Evolutionary conservation across 1,140 invertebrate genomes (phyloP), one percentile per base, ranked within the genome.

Genomic region (Scaptomyza hsui): DNA sequence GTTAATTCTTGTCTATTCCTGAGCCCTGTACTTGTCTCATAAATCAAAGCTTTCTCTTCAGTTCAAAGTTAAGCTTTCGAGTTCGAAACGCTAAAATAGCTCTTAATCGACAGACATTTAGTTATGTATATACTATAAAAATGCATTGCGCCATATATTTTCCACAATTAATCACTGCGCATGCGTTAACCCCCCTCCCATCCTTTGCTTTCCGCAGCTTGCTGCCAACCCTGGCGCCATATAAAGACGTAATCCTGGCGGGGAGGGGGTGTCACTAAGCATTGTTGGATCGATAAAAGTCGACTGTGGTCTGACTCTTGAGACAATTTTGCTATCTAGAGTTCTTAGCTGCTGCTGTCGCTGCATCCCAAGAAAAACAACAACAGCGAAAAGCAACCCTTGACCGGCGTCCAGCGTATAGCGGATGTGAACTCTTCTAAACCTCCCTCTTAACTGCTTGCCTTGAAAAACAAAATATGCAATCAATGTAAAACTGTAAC

Each of bases 231-330:
- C 69, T 79, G 78, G 67, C 83, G 78, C 71, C 82, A 82, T 73
- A 68, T 60, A 78, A 65, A 78, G 67, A 88, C 82, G 78, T 88
- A 88, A 88, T 88, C 82, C 82, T 88, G 71, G 7, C 44, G 16
- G 1, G 16, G 18, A 4, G 18, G 13, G 12, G 32, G 12, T 37
- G n/a, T 12, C 32, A 1, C 4, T 37, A 3, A n/a, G n/a, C 19
- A 15, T 72, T 88, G 82, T 88, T 88, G 82, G 82, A 88, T 88
- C 82, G 82, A 88, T 88, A 88, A 88, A 71, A 81, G 41, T 7
- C 21, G 12, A 42, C 52, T 32, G 29, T 18, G 19, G 26, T 13
- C 44, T 19, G 32, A 18, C 32, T 45, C 51, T 32, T 32, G 41
- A 53, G 52, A 42, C 21, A 15, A 42, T 26, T 41, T 42, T 13